Base-by-base conservation (phyloP, 1,140 invertebrate genomes). In the Coenobita brevimanus region DNA sequence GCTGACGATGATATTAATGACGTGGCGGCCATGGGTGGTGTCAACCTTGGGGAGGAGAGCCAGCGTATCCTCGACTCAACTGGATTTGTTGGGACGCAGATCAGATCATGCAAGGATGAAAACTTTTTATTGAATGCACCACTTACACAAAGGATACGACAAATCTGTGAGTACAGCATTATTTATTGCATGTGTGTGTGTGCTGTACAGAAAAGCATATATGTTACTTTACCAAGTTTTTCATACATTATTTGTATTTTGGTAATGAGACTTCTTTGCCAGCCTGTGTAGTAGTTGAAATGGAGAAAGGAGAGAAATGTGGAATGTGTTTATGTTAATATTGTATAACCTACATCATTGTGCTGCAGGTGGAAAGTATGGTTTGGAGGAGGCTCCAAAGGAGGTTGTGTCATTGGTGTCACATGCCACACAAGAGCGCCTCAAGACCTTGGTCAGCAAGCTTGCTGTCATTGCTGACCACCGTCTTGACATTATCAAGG, bases 11-110 rank as follows among this genome's bases (percentile, higher is more conserved):
- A 98, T 92, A 99, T 99, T 90, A 99, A 99, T 92, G 98, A 99
- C 94, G 98, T 99, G 0, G 98, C 98, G 33, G 98, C 98, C 6
- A 99, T 99, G 98, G 98, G 98, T 91, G 98, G 98, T 38, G 98
- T 99, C n/a, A 99, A 99, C 93, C 94, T 99, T 90, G 96, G 97
- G 1, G 98, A 99, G 93, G 98, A 99, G 93, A 96, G 96, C 78
- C 97, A 98, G 92, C 96, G 97, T 93, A 99, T 99, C 91, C 94
- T 99, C 41, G 97, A 98, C 2, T 97, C 97, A 3, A 98, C 97
- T 3, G 98, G 99, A 91, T 96, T 98, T 93, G 97, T 99, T 83
- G 98, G 98, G 10, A 98, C 97, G 0, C 98, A 99, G 93, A 98
- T 99, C 83, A 93, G 98, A 90, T 99, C 98, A 0, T 98, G 97